Conservation (phyloP, 1,140 invertebrate species). For the Phymastichus coffea region DNA sequence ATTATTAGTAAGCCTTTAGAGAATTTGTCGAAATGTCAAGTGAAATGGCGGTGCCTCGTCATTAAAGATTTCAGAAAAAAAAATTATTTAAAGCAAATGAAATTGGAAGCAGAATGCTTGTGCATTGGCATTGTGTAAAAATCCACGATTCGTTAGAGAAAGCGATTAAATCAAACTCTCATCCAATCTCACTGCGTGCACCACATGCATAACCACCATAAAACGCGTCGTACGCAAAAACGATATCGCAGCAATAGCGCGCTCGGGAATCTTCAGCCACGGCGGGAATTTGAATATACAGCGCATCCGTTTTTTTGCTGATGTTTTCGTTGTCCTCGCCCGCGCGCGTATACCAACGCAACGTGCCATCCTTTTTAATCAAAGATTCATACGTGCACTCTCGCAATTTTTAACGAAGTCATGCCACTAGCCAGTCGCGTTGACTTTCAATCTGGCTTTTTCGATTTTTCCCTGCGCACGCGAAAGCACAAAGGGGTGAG, state of each 20-base stretch:
- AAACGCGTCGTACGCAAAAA: background rate
- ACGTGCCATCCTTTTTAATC: conserved; percentile 21
- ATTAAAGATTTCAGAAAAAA: no score
- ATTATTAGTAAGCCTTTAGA: no score
- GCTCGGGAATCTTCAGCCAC: conserved; percentile 17
- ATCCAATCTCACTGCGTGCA: background rate
- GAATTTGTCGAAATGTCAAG: no score
- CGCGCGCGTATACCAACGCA: no score
- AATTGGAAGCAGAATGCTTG: no score
- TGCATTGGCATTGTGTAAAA: no score
- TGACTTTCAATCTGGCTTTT: conserved; percentile 28
- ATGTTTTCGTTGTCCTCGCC: background rate
- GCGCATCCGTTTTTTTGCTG: conserved; percentile 14
- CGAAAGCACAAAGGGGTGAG: background rate
- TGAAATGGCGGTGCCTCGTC: no score
- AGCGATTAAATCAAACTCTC: conserved; percentile 9
- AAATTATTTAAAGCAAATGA: no score
- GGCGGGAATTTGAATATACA: conserved; percentile 26
- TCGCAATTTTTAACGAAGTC: conserved; percentile 9
- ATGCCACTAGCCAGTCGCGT: conserved; percentile 4
- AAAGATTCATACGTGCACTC: conserved; percentile 10
- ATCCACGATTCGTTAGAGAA: no score
- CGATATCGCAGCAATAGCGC: background rate
- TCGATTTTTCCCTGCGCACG: conserved; percentile 22
- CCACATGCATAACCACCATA: background rate